Conservation (phyloP, 2,888 invertebrate genomes). For the Dynastes hyllus region DNA sequence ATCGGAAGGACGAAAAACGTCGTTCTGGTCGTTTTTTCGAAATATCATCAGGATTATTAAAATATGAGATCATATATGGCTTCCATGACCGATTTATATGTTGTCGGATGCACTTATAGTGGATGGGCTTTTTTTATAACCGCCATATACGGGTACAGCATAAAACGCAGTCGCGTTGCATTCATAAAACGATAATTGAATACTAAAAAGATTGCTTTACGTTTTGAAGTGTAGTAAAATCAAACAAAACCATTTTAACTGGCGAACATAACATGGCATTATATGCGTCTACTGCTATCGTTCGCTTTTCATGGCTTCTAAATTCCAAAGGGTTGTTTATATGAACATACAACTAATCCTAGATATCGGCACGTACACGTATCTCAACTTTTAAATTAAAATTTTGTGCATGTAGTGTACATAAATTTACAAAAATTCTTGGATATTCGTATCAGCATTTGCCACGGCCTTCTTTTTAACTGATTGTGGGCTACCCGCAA, state of each 20-base stretch:
- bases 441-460: too few species aligned
- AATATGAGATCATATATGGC: constrained; percentile 9
- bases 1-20: constrained; percentile 25
- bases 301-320: too few species aligned
- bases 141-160: not conserved
- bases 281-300: too few species aligned
- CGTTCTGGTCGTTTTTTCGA: constrained; percentile 12
- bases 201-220: constrained; percentile 4
- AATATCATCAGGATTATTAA: constrained; percentile 20
- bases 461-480: too few species aligned
- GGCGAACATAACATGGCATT: too few species aligned
- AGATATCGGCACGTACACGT: too few species aligned
- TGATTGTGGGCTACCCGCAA: too few species aligned
- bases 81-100: not conserved
- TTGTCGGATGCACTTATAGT: not conserved
- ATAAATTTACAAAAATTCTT: too few species aligned
- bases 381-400: too few species aligned
- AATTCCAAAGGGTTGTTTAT: too few species aligned
- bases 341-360: too few species aligned
- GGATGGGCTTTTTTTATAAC: not conserved
- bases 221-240: not conserved
- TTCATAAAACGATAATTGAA: constrained; percentile 7
- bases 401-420: too few species aligned
- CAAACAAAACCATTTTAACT: not conserved
- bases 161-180: not conserved